Base-by-base conservation (phyloP, 1,140 invertebrate species). In the Acromyrmex charruanus region DNA sequence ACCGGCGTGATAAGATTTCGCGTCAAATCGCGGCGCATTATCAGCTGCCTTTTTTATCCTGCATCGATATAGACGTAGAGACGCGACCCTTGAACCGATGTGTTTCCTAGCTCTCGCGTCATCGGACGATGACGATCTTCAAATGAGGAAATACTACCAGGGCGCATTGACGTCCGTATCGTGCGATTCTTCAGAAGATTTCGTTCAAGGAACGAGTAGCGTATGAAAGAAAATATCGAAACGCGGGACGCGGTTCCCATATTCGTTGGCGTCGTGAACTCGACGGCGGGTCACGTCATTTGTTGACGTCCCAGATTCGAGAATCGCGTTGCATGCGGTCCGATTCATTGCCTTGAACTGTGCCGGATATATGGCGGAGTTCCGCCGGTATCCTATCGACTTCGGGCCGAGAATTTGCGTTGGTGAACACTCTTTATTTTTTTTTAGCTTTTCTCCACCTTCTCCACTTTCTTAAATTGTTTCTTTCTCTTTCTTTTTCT, bases 31-130 rank as follows among this genome's bases (percentile, higher is more conserved):
- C 18, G 12, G 7, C 39, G 25, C 28, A 3, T 69, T 82, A 82
- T 72, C 79, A 16, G 79, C 66, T 44, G 14, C 14, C 44, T 71
- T 81, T 51, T 71, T 82, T 59, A 71, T 82, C 44, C 25, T 72
- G 21, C 25, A 72, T 82, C 21, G 53, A 72, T 82, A 58, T 44
- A 16, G 9, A 21, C 55, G 31, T 5, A 18, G 49, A 55, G n/a
- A 68, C 14, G 44, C 4, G 84, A 80, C 61, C 75, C 25, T 86
- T 86, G 65, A 80, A 80, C 74, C 39, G 16, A 18, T 66, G 18
- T n/a, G 3, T 7, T 10, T 6, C 12, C 6, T 35, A 35, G 1
- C 44, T 44, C 10, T 44, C 28, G 4, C 35, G 35, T 31, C 16
- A n/a, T 66, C 63, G 31, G 14, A 77, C 18, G 28, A 72, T 72